Percentiles rank a stretch among this genome's conserved stretches.
phyloP scores from a whole-genome alignment of 2,888 invertebrate genomes.

The Perdita meconis region DNA sequence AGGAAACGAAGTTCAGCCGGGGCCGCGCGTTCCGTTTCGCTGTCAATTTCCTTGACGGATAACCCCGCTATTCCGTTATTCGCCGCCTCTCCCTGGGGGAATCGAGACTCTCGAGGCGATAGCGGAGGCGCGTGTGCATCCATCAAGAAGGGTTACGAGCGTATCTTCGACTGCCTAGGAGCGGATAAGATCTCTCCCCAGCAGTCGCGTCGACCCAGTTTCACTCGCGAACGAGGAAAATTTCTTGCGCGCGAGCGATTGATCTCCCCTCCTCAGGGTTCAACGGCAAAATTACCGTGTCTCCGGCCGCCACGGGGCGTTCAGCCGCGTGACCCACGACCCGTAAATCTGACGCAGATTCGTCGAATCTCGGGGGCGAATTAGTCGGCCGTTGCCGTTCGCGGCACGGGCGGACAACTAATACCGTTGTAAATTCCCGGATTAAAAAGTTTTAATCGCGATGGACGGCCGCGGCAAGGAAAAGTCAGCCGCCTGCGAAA shows the following conservation, averaged over 20 bases:
- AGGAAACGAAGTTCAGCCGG: constrained; percentile 39
- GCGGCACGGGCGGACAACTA: neutral
- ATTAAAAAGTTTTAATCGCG: constrained; percentile 45
- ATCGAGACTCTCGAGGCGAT: constrained; percentile 14
- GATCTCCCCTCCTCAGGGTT: constrained; percentile 1
- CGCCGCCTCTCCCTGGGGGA: constrained; percentile 10
- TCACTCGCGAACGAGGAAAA: constrained; percentile 8
- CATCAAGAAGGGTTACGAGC: constrained; percentile 24
- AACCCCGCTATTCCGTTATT: constrained; percentile 52
- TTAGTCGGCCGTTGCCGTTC: constrained; percentile 1
- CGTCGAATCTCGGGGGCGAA: constrained; percentile 15
- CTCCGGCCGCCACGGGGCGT: too few relatives aligned
- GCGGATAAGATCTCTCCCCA: constrained; percentile 17
- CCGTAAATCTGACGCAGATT: constrained; percentile 8
- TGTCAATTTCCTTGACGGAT: constrained; percentile 64
- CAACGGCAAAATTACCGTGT: constrained; percentile 13
- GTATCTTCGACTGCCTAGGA: constrained; percentile 2
- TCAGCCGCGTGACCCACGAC: neutral
- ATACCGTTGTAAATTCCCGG: constrained; percentile 27
- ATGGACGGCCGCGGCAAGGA: neutral
- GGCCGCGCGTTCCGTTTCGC: constrained; percentile 46
- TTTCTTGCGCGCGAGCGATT: neutral
- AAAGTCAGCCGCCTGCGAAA: neutral
- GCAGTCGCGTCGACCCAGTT: constrained; percentile 26
- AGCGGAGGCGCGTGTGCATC: constrained; percentile 27